Conservation (phyloP, 2,888 invertebrate genomes). For the Abrostola triplasia region DNA sequence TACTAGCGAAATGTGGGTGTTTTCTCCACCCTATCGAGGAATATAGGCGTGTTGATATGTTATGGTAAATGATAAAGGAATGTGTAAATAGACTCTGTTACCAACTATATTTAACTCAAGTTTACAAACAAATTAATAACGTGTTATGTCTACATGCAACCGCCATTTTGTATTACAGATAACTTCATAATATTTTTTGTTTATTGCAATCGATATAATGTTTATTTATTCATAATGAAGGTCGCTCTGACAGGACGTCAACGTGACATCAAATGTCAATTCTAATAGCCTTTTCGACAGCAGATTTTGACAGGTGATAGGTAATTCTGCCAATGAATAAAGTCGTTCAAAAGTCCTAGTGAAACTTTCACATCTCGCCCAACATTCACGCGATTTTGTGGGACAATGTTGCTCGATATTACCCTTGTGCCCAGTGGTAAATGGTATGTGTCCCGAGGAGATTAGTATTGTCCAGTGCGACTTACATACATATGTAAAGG, state of each 20-base stretch:
- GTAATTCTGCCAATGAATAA: slow-evolving; percentile 38
- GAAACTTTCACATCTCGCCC: too few relatives aligned
- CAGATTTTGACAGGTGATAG: slow-evolving; percentile 8
- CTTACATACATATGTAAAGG: too few relatives aligned
- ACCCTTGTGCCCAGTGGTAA: too few relatives aligned
- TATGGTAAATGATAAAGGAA: too few relatives aligned
- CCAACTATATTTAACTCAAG: neutral
- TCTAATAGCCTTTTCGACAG: slow-evolving; percentile 11
- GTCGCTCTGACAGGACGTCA: slow-evolving; percentile 19
- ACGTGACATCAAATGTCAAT: slow-evolving; percentile 17
- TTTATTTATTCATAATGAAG: slow-evolving; percentile 8
- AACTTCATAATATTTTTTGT: neutral
- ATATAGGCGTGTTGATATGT: too few relatives aligned
- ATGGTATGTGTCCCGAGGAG: too few relatives aligned
- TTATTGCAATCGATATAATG: slow-evolving; percentile 30
- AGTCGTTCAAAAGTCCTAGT: neutral
- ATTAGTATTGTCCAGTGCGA: too few relatives aligned
- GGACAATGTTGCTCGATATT: too few relatives aligned
- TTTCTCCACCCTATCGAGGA: too few relatives aligned
- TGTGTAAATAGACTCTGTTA: neutral
- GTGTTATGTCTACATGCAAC: neutral
- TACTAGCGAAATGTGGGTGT: too few relatives aligned
- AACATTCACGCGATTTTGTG: too few relatives aligned
- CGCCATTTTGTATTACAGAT: neutral
- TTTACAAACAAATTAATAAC: neutral